Conservation (phyloP, 1,140 invertebrate species). For the Drosophila mayri region DNA sequence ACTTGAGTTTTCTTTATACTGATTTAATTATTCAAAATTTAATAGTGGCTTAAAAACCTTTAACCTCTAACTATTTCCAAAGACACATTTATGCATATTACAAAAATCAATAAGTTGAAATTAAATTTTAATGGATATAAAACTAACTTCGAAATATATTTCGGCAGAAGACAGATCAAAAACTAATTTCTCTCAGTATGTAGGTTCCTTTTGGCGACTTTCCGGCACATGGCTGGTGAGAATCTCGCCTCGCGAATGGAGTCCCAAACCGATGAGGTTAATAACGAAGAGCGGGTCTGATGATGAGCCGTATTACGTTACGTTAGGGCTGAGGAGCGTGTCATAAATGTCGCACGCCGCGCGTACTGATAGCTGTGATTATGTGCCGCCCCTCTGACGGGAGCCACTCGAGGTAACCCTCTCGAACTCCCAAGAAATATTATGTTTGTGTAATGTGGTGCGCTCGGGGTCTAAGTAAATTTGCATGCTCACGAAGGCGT, state of each 20-base stretch:
- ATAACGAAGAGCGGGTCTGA: conserved; percentile 50
- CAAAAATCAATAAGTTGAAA: background rate
- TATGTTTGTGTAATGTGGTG: conserved; percentile 42
- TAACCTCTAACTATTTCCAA: background rate
- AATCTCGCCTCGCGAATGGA: conserved; percentile 47
- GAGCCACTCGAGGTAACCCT: background rate
- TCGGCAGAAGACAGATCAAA: too few relatives aligned
- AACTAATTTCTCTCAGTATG: background rate
- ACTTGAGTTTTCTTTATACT: background rate
- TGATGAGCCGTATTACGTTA: conserved; percentile 79
- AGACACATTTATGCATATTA: background rate
- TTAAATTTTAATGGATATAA: background rate
- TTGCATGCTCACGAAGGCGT: conserved; percentile 71
- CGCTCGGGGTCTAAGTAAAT: conserved; percentile 55
- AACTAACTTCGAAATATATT: too few relatives aligned
- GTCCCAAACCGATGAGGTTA: conserved; percentile 76
- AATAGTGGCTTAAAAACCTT: background rate
- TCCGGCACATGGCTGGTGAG: conserved; percentile 46
- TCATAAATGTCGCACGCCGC: conserved; percentile 78
- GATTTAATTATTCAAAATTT: background rate
- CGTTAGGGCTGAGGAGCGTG: conserved; percentile 59
- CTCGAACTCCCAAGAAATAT: conserved; percentile 2
- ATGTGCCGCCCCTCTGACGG: conserved; percentile 14
- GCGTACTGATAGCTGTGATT: conserved; percentile 76
- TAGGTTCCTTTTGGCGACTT: conserved; percentile 1